Conservation (phyloP, 2,113 vertebrate species). For the Thryonomys swinderianus region DNA sequence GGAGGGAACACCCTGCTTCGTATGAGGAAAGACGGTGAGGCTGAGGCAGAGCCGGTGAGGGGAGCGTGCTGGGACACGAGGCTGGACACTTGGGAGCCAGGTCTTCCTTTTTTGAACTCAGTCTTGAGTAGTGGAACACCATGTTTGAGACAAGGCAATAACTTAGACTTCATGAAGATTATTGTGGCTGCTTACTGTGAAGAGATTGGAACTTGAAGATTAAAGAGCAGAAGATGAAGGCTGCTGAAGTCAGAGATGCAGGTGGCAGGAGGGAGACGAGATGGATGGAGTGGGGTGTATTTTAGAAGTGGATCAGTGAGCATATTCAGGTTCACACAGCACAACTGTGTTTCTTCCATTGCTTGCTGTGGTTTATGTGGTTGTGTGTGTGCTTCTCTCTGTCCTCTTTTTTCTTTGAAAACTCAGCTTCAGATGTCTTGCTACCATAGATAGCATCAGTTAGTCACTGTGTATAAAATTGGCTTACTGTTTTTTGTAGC, state of each 20-base stretch:
- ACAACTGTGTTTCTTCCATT: not conserved
- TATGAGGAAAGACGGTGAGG: not conserved
- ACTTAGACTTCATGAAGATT: constrained; percentile 36
- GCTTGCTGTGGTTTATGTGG: not conserved
- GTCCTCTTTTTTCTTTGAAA: not conserved
- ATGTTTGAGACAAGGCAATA: constrained; percentile 1
- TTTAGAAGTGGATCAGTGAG: not conserved
- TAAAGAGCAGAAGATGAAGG: not conserved
- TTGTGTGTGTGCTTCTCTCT: not conserved
- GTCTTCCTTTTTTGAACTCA: not conserved
- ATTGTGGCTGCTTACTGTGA: not conserved
- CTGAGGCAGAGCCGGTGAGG: not conserved
- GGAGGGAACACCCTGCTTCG: not conserved
- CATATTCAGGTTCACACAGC: not conserved
- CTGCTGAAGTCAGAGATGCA: not conserved
- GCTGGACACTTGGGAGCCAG: not conserved
- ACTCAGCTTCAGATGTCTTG: not conserved
- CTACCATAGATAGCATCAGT: not conserved
- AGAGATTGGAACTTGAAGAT: not conserved
- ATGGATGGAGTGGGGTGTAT: not conserved
- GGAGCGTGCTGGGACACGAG: not conserved
- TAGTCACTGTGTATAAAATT: not conserved
- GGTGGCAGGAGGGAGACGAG: not conserved
- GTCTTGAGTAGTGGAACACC: not conserved
- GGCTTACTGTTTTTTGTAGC: constrained; percentile 1